Conservation (phyloP, 2,113 vertebrate species). For the Thymallus thymallus region DNA sequence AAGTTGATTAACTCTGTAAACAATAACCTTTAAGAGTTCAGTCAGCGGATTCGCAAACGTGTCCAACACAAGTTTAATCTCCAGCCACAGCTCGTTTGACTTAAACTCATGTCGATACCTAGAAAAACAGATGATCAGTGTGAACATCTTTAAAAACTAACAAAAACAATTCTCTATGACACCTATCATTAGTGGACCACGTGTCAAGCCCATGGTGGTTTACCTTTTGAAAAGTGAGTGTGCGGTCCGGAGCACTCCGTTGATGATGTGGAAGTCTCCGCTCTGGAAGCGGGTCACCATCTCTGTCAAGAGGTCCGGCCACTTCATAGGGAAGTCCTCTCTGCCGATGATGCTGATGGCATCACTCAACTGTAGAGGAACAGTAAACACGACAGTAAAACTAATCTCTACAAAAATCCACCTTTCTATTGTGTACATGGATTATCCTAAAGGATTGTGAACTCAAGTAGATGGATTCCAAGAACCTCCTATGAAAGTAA, state of each 20-base stretch:
- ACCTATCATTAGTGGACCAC: background rate
- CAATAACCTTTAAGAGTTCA: constrained; percentile 91
- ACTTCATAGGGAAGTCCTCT: constrained; percentile 97
- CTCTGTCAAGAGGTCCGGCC: constrained; percentile 94
- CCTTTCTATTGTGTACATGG: background rate
- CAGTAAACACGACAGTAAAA: background rate
- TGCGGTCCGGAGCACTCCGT: constrained; percentile 93
- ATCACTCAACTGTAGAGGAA: constrained; percentile 85
- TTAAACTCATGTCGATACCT: constrained; percentile 99
- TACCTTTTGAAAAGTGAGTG: constrained; percentile 98
- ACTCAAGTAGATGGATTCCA: too few species aligned
- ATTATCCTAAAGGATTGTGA: background rate
- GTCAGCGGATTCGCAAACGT: constrained; percentile 95
- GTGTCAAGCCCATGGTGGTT: background rate
- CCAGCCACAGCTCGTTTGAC: constrained; percentile 95
- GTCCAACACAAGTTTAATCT: constrained; percentile 96
- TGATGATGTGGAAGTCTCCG: constrained; percentile 97
- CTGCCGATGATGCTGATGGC: constrained; percentile 97
- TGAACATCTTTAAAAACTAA: background rate
- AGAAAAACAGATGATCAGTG: constrained; percentile 31
- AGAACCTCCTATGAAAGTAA: background rate
- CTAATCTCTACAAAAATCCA: background rate
- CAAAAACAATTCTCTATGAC: background rate
- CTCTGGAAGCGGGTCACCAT: constrained; percentile 97
- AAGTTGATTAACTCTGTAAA: background rate